Percentiles rank a stretch among this genome's conserved stretches.
Conservation (phyloP, 2,113 vertebrate genomes). For the Mustelus asterias region DNA sequence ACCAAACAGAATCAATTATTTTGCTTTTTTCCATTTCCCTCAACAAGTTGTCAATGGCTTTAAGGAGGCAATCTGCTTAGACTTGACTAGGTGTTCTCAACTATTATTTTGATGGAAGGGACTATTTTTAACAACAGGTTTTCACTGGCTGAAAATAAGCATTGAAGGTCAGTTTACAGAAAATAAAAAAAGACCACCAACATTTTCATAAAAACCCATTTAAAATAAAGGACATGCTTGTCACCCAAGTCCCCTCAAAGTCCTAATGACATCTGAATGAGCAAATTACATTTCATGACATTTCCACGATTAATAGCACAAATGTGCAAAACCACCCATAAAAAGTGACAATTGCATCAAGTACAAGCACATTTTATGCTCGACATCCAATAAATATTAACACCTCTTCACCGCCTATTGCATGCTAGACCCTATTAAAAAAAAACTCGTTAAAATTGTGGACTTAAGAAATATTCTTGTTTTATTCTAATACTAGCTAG, state of each 20-base stretch:
- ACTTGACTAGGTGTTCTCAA: not conserved
- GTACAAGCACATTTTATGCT: not conserved
- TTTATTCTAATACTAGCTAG: not conserved
- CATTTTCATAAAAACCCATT: not conserved
- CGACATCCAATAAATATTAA: not conserved
- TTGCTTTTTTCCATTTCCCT: not conserved
- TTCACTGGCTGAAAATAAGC: not conserved
- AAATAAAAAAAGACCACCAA: not conserved
- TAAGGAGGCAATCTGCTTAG: not conserved
- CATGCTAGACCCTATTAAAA: not conserved
- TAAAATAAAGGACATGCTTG: not conserved
- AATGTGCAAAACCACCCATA: not conserved
- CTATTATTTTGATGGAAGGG: not conserved
- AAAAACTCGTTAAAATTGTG: not conserved
- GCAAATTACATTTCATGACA: not conserved
- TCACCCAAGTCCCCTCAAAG: not conserved
- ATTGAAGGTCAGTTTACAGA: not conserved
- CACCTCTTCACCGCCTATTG: not conserved
- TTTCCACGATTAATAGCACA: not conserved
- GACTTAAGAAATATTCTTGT: not conserved
- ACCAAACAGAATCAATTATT: not conserved
- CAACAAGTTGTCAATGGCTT: not conserved
- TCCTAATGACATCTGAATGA: not conserved
- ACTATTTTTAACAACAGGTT: not conserved
- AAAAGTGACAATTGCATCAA: not conserved